These are phyloP conservation scores for Zaprionus ornatus DNA, from an alignment of 1,140 invertebrate species.

Conservation along the genomic window DNA sequence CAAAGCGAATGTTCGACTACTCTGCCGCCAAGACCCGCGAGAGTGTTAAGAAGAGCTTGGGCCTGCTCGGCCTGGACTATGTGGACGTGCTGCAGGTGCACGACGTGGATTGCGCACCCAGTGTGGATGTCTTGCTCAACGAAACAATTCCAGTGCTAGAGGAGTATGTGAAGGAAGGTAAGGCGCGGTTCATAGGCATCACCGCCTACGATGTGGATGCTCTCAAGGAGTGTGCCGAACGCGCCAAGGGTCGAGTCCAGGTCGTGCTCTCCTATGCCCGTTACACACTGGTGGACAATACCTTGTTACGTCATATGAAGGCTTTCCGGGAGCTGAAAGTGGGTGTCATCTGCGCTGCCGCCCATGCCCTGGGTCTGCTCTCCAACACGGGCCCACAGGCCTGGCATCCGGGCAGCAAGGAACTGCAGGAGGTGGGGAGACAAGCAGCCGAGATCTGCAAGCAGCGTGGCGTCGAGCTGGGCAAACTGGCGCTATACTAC, in stretches of 20 bases:
- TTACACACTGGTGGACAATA: slow-evolving; percentile 92
- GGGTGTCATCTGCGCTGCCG: slow-evolving; percentile 93
- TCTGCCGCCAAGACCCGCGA: slow-evolving; percentile 88
- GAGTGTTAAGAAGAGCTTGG: slow-evolving; percentile 91
- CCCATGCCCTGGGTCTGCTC: slow-evolving; percentile 93
- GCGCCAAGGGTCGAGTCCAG: slow-evolving; percentile 85
- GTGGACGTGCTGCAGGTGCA: slow-evolving; percentile 94
- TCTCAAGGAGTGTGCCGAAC: slow-evolving; percentile 90
- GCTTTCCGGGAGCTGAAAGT: slow-evolving; percentile 89
- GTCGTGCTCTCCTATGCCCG: slow-evolving; percentile 92
- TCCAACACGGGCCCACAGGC: slow-evolving; percentile 89
- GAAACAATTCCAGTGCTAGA: slow-evolving; percentile 94
- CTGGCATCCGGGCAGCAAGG: slow-evolving; percentile 93
- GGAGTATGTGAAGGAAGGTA: slow-evolving; percentile 89
- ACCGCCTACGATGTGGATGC: slow-evolving; percentile 93
- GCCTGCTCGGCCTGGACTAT: slow-evolving; percentile 90
- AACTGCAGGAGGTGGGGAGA: slow-evolving; percentile 87
- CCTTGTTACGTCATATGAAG: slow-evolving; percentile 89
- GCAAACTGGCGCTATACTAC: slow-evolving; percentile 89
- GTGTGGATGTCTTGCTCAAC: slow-evolving; percentile 91
- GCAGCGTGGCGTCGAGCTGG: slow-evolving; percentile 88
- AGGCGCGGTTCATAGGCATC: slow-evolving; percentile 92
- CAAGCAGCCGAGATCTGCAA: slow-evolving; percentile 87
- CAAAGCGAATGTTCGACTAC: slow-evolving; percentile 94
- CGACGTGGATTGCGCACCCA: slow-evolving; percentile 64